A percentile compares a stretch with the other conserved stretches of the same genome.
phyloP scores from a whole-genome alignment of 2,888 invertebrate species.

The Chelonus formosanus region DNA sequence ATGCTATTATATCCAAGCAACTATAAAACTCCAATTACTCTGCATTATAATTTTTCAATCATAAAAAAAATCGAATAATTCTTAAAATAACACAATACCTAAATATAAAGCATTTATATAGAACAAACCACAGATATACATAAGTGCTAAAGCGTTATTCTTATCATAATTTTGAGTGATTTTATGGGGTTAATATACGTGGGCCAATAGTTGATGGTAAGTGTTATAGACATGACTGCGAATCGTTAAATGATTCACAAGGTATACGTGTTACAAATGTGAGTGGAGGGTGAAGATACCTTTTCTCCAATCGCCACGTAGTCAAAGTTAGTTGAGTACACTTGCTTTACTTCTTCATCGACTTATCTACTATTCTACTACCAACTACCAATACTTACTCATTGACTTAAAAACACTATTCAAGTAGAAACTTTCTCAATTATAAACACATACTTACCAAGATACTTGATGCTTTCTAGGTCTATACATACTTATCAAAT shows the following conservation, averaged over 20 bases:
- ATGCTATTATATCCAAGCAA: too few species aligned
- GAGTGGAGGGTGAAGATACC: slow-evolving; percentile 50
- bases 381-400: neutral
- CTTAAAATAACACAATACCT: too few species aligned
- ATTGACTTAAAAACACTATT: neutral
- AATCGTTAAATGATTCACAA: slow-evolving; percentile 51
- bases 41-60: too few species aligned
- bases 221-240: slow-evolving; percentile 20
- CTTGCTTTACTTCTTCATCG: slow-evolving; percentile 9
- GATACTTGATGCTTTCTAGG: too few species aligned
- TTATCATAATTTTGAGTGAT: slow-evolving; percentile 22
- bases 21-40: too few species aligned
- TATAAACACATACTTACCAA: too few species aligned
- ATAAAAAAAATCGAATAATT: too few species aligned
- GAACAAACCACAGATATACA: too few species aligned
- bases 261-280: slow-evolving; percentile 56
- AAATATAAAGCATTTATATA: too few species aligned
- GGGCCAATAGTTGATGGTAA: slow-evolving; percentile 48
- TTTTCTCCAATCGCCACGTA: slow-evolving; percentile 44
- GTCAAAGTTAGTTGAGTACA: slow-evolving; percentile 6
- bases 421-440: neutral
- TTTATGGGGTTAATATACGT: slow-evolving; percentile 41
- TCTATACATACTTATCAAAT: too few species aligned
- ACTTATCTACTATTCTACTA: neutral
- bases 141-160: too few species aligned